These are phyloP conservation scores for Hormaphis cornu DNA, from an alignment of 1,140 invertebrate species.

Conservation along the genomic window DNA sequence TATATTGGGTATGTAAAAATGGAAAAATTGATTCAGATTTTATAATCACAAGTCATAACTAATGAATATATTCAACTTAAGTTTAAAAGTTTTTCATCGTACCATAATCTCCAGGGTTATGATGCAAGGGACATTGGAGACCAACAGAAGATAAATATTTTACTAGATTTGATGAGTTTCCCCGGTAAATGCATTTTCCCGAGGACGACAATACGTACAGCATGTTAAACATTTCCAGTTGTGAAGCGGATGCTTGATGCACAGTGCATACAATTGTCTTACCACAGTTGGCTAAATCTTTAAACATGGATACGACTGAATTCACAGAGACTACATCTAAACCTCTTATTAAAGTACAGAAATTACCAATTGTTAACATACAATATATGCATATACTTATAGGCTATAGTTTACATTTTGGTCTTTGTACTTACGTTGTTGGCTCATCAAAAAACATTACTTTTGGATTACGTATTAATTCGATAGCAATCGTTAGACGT, in stretches of 20 bases:
- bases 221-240: constrained; percentile 93
- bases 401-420: no score
- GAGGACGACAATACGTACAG: constrained; percentile 72
- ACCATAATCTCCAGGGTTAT: constrained; percentile 93
- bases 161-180: constrained; percentile 60
- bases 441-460: constrained; percentile 90
- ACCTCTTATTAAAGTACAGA: background rate
- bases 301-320: constrained; percentile 54
- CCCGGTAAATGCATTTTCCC: constrained; percentile 82
- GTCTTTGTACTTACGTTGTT: constrained; percentile 77
- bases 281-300: constrained; percentile 72
- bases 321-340: constrained; percentile 20
- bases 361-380: background rate
- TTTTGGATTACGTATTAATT: constrained; percentile 76
- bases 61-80: no score
- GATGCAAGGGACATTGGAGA: constrained; percentile 78
- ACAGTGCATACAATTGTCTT: constrained; percentile 90
- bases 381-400: no score
- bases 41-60: no score
- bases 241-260: constrained; percentile 87
- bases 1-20: no score
- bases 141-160: constrained; percentile 71
- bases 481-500: constrained; percentile 73
- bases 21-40: no score
- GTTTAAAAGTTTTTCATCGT: constrained; percentile 37